These are phyloP conservation scores for Riparia riparia DNA, from an alignment of 2,113 vertebrate genomes.

Conservation along the genomic window DNA sequence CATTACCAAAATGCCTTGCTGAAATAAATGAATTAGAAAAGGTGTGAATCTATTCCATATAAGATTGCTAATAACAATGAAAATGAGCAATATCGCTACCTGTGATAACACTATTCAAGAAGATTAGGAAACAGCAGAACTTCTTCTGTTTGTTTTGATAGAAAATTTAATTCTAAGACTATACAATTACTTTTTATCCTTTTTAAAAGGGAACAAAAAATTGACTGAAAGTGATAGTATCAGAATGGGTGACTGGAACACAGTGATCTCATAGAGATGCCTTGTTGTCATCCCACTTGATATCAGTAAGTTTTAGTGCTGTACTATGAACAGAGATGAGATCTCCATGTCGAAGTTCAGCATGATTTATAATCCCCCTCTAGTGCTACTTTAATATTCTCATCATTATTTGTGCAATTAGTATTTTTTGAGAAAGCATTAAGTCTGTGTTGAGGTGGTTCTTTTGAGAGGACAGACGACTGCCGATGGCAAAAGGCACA, in stretches of 20 bases:
- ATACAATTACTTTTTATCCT: neutral
- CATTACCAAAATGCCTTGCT: neutral
- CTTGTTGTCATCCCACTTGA: neutral
- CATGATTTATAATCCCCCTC: neutral
- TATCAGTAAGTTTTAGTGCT: neutral
- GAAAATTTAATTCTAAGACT: neutral
- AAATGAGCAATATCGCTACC: neutral
- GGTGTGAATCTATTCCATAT: neutral
- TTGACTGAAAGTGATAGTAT: neutral
- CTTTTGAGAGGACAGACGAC: too few species aligned
- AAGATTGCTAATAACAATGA: neutral
- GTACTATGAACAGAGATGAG: neutral
- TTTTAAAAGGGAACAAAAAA: neutral
- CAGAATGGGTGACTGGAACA: neutral
- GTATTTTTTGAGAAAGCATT: neutral
- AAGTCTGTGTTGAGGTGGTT: too few species aligned
- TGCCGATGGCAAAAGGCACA: too few species aligned
- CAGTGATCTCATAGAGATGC: neutral
- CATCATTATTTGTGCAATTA: neutral
- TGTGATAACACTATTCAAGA: neutral
- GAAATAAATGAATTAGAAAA: constrained; percentile 2
- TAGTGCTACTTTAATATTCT: neutral
- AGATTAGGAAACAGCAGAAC: neutral
- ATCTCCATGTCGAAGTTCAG: neutral
- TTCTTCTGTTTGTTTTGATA: neutral